These are phyloP conservation scores for Aphelenchoides besseyi DNA, from an alignment of 1,140 invertebrate genomes.

Conservation along the genomic window DNA sequence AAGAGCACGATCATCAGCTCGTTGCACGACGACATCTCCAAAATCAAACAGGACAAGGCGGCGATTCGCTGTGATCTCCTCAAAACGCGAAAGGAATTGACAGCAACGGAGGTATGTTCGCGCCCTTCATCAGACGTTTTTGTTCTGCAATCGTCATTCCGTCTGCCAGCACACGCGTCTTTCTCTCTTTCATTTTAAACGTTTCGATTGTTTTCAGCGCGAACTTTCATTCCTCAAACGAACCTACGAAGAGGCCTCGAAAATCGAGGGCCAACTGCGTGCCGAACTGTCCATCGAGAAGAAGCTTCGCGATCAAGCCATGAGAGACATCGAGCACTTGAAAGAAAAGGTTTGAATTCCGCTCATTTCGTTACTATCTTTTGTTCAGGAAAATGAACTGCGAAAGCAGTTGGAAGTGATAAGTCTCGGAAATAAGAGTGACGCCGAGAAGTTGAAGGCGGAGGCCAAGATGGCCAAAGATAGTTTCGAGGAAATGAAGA, in stretches of 20 bases:
- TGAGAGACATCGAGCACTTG: not conserved
- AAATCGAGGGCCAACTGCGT: not conserved
- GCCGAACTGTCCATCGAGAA: not conserved
- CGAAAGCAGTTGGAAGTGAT: not conserved
- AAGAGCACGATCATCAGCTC: no score
- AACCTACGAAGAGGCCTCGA: not conserved
- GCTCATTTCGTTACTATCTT: not conserved
- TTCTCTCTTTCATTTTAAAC: no score
- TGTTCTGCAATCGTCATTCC: no score
- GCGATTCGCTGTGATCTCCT: not conserved
- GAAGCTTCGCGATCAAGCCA: not conserved
- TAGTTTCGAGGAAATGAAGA: no score
- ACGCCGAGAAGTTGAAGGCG: no score
- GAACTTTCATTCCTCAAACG: not conserved
- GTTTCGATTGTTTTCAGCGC: no score
- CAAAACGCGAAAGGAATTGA: not conserved
- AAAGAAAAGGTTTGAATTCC: not conserved
- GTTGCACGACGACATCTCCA: not conserved
- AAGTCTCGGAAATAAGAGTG: no score
- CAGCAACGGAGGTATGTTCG: not conserved
- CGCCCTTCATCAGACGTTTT: not conserved
- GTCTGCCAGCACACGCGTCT: no score
- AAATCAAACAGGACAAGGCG: not conserved
- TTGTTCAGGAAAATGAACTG: no score
- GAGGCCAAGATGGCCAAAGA: no score